These are phyloP conservation scores for Mystacornis crossleyi DNA, from an alignment of 2,113 vertebrate species.

Conservation along the genomic window DNA sequence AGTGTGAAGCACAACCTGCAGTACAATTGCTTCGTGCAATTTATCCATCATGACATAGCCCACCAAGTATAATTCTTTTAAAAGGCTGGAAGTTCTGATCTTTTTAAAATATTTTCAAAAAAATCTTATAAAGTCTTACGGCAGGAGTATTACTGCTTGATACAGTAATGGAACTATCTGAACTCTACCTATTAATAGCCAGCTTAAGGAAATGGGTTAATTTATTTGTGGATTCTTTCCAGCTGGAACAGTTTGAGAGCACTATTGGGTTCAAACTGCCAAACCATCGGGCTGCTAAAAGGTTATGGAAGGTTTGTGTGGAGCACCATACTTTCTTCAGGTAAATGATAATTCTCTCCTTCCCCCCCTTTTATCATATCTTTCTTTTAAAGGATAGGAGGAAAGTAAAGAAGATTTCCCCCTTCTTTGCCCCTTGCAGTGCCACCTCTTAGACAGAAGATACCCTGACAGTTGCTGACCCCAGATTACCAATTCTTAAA, in stretches of 20 bases:
- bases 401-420: neutral
- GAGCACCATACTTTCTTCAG: conserved; percentile 99
- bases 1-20: neutral
- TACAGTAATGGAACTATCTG: neutral
- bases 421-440: neutral
- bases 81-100: neutral
- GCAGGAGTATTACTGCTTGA: neutral
- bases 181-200: neutral
- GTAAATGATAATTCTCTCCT: conserved; percentile 69
- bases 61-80: neutral
- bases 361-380: neutral
- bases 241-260: conserved; percentile 98
- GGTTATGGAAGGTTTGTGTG: conserved; percentile 97
- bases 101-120: neutral
- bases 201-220: conserved; percentile 15
- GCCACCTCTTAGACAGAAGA: neutral
- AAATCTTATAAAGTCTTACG: neutral
- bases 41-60: neutral
- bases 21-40: neutral
- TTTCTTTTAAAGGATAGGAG: neutral
- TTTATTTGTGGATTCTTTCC: conserved; percentile 52
- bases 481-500: neutral
- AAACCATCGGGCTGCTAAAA: conserved; percentile 94
- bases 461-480: neutral
- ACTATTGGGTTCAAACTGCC: conserved; percentile 97